These are phyloP conservation scores for Chymomyza amoena DNA, from an alignment of 2,888 invertebrate species.

Conservation along the genomic window DNA sequence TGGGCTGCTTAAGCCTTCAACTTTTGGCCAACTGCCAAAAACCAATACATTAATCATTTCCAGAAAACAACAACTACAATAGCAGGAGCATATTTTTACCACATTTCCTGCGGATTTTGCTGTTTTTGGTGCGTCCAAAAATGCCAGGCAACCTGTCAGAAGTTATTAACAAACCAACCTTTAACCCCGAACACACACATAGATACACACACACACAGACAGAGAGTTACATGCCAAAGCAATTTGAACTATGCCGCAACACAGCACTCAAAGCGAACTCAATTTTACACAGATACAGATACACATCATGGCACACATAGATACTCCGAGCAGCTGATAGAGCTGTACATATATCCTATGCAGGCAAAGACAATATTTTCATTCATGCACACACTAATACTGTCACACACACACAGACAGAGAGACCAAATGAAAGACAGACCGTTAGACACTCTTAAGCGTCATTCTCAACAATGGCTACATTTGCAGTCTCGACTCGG, in stretches of 20 bases:
- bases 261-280: neutral
- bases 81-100: neutral
- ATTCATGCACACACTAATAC: slow-evolving; percentile 14
- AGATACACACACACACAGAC: slow-evolving; percentile 7
- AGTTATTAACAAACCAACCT: slow-evolving; percentile 64
- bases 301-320: neutral
- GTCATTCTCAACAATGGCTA: slow-evolving; percentile 26
- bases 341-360: neutral
- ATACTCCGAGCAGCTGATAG: neutral
- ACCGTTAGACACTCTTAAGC: slow-evolving; percentile 8
- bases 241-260: slow-evolving; percentile 58
- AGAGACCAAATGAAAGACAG: neutral
- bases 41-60: slow-evolving; percentile 64
- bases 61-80: neutral
- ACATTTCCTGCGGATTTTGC: neutral
- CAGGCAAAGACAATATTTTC: slow-evolving; percentile 37
- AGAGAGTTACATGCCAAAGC: slow-evolving; percentile 34
- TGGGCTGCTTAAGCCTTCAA: slow-evolving; percentile 30
- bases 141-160: slow-evolving; percentile 50
- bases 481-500: slow-evolving; percentile 22
- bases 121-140: neutral
- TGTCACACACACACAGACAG: neutral
- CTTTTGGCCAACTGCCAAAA: slow-evolving; percentile 56
- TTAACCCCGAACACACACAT: slow-evolving; percentile 14
- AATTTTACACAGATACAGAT: slow-evolving; percentile 8